These are phyloP conservation scores for Mesoligia furuncula DNA, from an alignment of 2,888 invertebrate species.

Conservation along the genomic window DNA sequence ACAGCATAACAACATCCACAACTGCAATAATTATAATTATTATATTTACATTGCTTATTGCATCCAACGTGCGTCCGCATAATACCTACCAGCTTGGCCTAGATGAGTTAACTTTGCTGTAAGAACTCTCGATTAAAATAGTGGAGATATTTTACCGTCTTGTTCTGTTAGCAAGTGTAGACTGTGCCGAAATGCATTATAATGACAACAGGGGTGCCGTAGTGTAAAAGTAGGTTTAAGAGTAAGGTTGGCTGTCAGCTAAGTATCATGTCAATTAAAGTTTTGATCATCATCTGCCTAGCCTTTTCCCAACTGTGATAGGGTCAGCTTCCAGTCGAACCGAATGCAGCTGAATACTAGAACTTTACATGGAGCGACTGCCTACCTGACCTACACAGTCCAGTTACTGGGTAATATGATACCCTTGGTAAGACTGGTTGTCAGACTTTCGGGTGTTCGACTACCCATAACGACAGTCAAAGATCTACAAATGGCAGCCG, in stretches of 20 bases:
- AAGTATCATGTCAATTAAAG: background rate
- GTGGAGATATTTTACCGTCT: background rate
- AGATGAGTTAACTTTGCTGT: conserved; percentile 5
- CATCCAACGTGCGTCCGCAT: conserved; percentile 31
- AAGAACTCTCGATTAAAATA: background rate
- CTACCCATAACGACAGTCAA: background rate
- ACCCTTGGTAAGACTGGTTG: too few relatives aligned
- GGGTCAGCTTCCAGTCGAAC: background rate
- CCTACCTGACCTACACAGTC: background rate
- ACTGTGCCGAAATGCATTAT: background rate
- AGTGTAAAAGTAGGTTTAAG: background rate
- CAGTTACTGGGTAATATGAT: background rate
- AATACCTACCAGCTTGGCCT: conserved; percentile 22
- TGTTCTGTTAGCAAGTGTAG: background rate
- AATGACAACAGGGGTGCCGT: background rate
- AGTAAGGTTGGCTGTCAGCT: too few relatives aligned
- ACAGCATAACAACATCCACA: conserved; percentile 11
- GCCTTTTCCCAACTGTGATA: background rate
- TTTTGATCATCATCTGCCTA: background rate
- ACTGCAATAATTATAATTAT: conserved; percentile 32
- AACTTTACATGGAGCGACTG: background rate
- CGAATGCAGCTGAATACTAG: background rate
- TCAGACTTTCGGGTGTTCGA: background rate
- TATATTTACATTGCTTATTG: conserved; percentile 44
- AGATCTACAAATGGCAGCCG: background rate